Evolutionary conservation across 2,888 invertebrate species (phyloP), one percentile per base, ranked within the genome.

Genomic region (Argyresthia albistria): DNA sequence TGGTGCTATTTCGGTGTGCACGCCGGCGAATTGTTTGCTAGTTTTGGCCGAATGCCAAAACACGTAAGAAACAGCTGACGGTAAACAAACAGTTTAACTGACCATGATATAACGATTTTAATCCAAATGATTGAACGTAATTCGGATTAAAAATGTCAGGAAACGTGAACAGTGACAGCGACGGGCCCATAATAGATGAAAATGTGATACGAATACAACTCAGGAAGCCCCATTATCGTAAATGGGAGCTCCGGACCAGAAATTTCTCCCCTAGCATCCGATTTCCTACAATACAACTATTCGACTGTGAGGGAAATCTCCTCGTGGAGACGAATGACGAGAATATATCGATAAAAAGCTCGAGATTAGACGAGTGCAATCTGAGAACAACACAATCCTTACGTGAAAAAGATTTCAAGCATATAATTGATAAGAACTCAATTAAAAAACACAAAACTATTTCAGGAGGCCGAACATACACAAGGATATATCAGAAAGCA

Each of bases 241-340:
- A 90, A 75, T 91, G 91, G 91, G 89, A 91, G 70, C 70, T 91
- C 58, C 86, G 90, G 46, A 91, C 91, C 43, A 88, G 90, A 59
- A 91, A 90, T 73, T 89, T 89, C 54, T 91, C 91, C 53, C 90
- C 90, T 43, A 88, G 89, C 62, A 80, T 90, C 57, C 75, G 75
- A 62, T 83, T 91, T 60, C 91, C 91, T 37, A 88, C 88, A 54
- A 89, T 91, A 69, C 90, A 91, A 71, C 87, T 91, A 58, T 91
- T 89, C 69, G 90, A 91, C 76, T 87, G 89, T 65, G 90, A 90
- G 60, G 91, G 91, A 59, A 88, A 89, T 71, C 79, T 91, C 52
- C 78, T 91, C 58, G 82, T 90, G 35, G 90, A 91, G 75, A 89
- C 91, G 59, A 89, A 89, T 62, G 90, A 90, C 62, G 88, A 88